Percentiles rank a stretch among this genome's conserved stretches.
Evolutionary conservation across 2,888 invertebrate species (phyloP).

Genomic region (Andrena minutula): DNA sequence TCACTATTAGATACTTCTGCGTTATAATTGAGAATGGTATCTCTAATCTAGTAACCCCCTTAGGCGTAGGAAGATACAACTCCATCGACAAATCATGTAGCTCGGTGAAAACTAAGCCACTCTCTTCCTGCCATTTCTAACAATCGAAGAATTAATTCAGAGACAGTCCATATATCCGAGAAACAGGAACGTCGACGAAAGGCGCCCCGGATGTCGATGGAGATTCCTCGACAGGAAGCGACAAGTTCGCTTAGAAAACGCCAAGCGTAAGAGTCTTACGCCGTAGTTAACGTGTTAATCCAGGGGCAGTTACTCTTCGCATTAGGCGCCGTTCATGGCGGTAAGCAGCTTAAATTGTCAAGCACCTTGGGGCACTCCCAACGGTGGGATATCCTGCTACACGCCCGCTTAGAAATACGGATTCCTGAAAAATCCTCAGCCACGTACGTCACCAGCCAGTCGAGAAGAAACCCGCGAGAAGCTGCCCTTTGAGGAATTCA

Average conservation of each 20-base stretch:
- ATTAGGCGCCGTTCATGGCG: constrained; percentile 56
- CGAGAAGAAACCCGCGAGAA: constrained; percentile 8
- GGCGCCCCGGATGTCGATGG: constrained; percentile 23
- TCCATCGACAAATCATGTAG: too few relatives aligned
- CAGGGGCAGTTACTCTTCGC: constrained; percentile 67
- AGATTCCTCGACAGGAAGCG: constrained; percentile 42
- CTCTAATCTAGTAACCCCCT: too few relatives aligned
- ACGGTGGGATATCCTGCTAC: constrained; percentile 18
- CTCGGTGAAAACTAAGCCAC: background rate
- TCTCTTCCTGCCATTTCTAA: background rate
- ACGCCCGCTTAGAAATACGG: constrained; percentile 33
- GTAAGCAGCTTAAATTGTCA: constrained; percentile 74
- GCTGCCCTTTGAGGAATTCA: constrained; percentile 50
- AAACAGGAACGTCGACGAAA: background rate
- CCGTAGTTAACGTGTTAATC: constrained; percentile 73
- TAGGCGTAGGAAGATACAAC: too few relatives aligned
- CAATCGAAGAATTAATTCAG: background rate
- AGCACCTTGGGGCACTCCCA: constrained; percentile 50
- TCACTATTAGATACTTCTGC: too few relatives aligned
- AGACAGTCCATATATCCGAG: too few relatives aligned
- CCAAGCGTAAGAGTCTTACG: constrained; percentile 49
- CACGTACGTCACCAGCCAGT: constrained; percentile 7
- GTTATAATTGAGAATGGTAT: too few relatives aligned
- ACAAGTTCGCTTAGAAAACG: constrained; percentile 25
- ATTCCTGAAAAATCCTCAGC: constrained; percentile 48